Conservation (phyloP, 2,113 vertebrate genomes). For the Heloderma charlesbogerti region DNA sequence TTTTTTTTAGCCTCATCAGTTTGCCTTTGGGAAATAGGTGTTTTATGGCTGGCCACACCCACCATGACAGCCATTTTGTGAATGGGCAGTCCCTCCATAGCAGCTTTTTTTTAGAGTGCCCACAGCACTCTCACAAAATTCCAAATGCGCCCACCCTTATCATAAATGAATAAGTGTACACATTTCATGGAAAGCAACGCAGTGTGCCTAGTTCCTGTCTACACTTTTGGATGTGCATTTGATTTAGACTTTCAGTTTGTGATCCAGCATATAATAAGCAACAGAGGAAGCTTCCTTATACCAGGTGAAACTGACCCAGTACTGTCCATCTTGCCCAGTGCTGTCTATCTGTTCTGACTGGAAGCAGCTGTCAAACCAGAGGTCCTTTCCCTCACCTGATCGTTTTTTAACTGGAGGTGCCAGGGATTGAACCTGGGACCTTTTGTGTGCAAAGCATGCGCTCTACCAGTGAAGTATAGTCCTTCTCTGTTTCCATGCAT, state of each 20-base stretch:
- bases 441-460: neutral
- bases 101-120: too few relatives aligned
- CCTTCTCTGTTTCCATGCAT: neutral
- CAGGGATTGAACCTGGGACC: neutral
- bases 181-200: neutral
- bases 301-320: neutral
- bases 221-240: neutral
- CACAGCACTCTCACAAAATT: too few relatives aligned
- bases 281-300: neutral
- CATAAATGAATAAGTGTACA: too few relatives aligned
- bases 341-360: neutral
- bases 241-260: neutral
- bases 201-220: neutral
- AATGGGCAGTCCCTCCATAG: too few relatives aligned
- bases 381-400: neutral
- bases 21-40: too few relatives aligned
- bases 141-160: too few relatives aligned
- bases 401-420: neutral
- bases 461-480: neutral
- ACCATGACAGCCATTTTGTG: too few relatives aligned
- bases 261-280: neutral
- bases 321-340: neutral
- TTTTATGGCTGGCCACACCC: too few relatives aligned
- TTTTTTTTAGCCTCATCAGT: too few relatives aligned
- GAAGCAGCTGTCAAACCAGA: neutral